Evolutionary conservation across 2,888 invertebrate genomes (phyloP), one percentile per base, ranked within the genome.

Genomic region (Sesia apiformis): DNA sequence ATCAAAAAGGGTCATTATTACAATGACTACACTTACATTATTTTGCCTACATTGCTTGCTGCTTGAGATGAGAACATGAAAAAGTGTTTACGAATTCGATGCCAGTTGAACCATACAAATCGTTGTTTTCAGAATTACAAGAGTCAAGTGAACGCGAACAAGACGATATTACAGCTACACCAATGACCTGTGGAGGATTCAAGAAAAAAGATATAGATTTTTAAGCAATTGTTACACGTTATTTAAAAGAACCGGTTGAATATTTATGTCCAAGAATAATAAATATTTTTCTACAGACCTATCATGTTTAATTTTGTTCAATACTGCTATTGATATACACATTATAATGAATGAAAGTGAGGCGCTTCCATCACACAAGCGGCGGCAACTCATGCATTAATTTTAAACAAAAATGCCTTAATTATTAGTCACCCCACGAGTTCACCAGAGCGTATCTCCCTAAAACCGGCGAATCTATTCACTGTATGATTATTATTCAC

Each of bases 121-220:
- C 8, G 23, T n/a, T 53, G 4, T 53, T 81, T 85, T 58, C 85
- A 90, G 94, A 94, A 78, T 83, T 94, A 23, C 90, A 92, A 73
- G 94, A 94, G 55, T 87, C 91, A 5, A 84, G 89, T 60, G 91
- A 92, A 67, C 80, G 92, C 8, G 92, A 93, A 68, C 92, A 92
- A 73, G 85, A 90, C 59, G 92, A 92, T 61, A 92, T 93, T 42
- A 84, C 87, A 39, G 78, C 84, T 3, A 76, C 87, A 40, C 84
- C 90, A 5, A 71, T 90, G n/a, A 89, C 90, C 53, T 93, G 93
- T 74, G 90, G 91, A 49, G 90, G 91, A 60, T 87, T 88, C 60
- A 90, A 84, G 66, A 92, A 91, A 70, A 91, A 90, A 71, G 87
- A 91, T 66, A 86, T 94, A 64, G 94, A 94, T 69, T 94, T 94